phyloP scores from a whole-genome alignment of 2,888 invertebrate species.

The Netelia melanura region DNA sequence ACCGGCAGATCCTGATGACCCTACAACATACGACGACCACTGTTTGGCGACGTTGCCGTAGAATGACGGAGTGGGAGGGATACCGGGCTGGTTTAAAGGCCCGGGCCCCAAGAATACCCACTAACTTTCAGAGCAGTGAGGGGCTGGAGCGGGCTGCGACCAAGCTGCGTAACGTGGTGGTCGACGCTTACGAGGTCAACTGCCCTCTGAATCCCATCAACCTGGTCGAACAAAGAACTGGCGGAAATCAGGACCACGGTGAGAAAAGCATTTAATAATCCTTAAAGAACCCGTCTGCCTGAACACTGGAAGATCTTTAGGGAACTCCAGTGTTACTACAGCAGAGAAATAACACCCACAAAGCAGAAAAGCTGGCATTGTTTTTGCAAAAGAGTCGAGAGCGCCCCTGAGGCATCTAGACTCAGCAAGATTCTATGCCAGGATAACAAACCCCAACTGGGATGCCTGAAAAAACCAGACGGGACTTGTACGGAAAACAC shows the following conservation, averaged over 20 bases:
- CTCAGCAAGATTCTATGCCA: slow-evolving; percentile 17
- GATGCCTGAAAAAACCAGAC: slow-evolving; percentile 18
- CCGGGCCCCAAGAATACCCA: neutral
- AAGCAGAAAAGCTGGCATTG: slow-evolving; percentile 7
- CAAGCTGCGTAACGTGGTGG: neutral
- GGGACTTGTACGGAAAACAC: slow-evolving; percentile 38
- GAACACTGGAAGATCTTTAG: neutral
- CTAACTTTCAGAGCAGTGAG: slow-evolving; percentile 17
- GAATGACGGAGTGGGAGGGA: slow-evolving; percentile 29
- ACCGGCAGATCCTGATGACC: neutral
- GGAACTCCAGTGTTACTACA: neutral
- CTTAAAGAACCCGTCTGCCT: slow-evolving; percentile 2
- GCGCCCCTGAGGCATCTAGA: slow-evolving; percentile 10
- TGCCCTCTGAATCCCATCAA: slow-evolving; percentile 5
- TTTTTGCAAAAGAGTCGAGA: slow-evolving; percentile 1
- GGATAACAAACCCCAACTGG: neutral
- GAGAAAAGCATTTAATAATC: slow-evolving; percentile 31
- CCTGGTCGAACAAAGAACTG: slow-evolving; percentile 50
- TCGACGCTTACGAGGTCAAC: slow-evolving; percentile 42
- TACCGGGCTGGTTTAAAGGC: slow-evolving; percentile 29
- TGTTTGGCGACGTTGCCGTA: slow-evolving; percentile 29
- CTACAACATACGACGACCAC: neutral
- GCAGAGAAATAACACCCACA: neutral
- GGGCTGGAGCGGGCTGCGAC: slow-evolving; percentile 32
- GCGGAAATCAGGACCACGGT: neutral